These are phyloP conservation scores for Eulemur coronatus DNA, from an alignment of 2,797 vertebrate genomes.

Conservation along the genomic window DNA sequence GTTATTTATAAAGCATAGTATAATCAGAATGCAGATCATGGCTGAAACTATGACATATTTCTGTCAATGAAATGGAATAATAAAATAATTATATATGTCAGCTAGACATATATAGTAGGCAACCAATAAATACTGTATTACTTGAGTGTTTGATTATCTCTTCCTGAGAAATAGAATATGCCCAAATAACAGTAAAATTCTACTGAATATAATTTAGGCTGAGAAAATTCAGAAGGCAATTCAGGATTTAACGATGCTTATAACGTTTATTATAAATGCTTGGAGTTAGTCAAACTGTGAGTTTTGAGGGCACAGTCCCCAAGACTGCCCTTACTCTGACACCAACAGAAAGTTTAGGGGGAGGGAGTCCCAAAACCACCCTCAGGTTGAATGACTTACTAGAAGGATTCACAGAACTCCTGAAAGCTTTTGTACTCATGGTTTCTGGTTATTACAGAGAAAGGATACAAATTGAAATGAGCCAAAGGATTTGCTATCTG, in stretches of 20 bases:
- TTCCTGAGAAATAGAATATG: neutral
- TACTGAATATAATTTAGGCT: neutral
- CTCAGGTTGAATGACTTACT: neutral
- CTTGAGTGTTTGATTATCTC: neutral
- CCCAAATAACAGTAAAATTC: neutral
- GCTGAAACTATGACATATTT: neutral
- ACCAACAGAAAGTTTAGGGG: neutral
- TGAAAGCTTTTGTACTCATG: neutral
- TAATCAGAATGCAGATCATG: neutral
- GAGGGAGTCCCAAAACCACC: neutral
- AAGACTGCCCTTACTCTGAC: neutral
- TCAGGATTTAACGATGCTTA: neutral
- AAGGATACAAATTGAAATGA: neutral
- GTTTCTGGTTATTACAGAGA: neutral
- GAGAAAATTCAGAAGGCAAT: conserved; percentile 14
- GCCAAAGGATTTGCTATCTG: neutral
- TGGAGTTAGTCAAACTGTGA: neutral
- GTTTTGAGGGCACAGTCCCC: neutral
- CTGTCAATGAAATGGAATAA: neutral
- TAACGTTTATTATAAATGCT: neutral
- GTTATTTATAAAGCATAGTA: neutral
- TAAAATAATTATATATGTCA: neutral
- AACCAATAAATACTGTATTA: neutral
- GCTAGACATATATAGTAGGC: neutral
- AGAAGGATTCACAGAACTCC: neutral